Conservation (phyloP, 2,888 invertebrate species). For the Drepana falcataria region DNA sequence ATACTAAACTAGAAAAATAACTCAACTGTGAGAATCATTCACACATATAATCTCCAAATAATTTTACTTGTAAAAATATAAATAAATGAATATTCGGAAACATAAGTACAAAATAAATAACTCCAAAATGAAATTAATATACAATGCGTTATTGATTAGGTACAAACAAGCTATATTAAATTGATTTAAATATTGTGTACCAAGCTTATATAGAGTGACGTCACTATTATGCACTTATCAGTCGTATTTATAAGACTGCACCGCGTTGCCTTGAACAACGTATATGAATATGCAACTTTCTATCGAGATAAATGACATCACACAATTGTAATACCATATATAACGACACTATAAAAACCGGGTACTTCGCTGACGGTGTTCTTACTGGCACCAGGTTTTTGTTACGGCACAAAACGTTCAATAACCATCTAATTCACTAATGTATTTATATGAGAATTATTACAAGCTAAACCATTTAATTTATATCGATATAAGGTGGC, state of each 20-base stretch:
- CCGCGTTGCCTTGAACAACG: neutral
- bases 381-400: too few relatives aligned
- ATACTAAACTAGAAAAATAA: too few relatives aligned
- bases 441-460: too few relatives aligned
- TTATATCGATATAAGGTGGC: neutral
- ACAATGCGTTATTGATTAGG: neutral
- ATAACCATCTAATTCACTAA: too few relatives aligned
- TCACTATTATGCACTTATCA: neutral
- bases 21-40: too few relatives aligned
- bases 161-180: slow-evolving; percentile 10
- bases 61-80: neutral
- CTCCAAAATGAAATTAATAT: slow-evolving; percentile 2
- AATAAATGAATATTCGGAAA: neutral
- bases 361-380: too few relatives aligned
- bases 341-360: too few relatives aligned
- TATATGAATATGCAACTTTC: neutral
- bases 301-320: neutral
- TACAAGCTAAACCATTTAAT: neutral
- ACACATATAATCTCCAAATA: too few relatives aligned
- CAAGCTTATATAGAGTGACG: slow-evolving; percentile 7
- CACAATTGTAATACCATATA: neutral
- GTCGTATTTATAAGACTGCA: neutral
- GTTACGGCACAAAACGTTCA: neutral
- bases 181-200: slow-evolving; percentile 10
- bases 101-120: slow-evolving; percentile 8